Base-by-base conservation (phyloP, 2,113 vertebrate species). In the Axis porcinus region DNA sequence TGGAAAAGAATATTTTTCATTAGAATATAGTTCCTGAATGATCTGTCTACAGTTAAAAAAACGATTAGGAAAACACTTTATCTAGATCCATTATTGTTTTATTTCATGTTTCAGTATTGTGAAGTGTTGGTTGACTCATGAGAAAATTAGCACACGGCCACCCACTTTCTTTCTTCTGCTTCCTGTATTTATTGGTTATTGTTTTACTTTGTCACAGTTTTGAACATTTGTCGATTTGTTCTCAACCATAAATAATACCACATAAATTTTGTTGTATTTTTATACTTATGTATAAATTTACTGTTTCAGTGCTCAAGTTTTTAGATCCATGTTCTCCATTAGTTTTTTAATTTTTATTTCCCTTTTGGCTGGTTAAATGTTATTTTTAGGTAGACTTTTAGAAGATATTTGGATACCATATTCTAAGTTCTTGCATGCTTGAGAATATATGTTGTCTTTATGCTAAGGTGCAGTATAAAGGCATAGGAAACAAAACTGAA, bases 211-310 rank as follows among this genome's bases (percentile, higher is more conserved):
- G 13, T 93, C 57, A 82, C 78, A 55, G 11, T 76, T 83, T 91
- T 1, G 60, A 89, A 78, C 17, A 74, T 85, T 96, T 62, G 16
- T 92, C 58, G 67, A 93, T 89, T 97, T 94, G 27, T 74, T 97
- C 33, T 84, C 11, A 89, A 79, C 25, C 67, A 83, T 58, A 54
- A 85, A 54, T 50, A 36, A 50, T 45, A 36, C 14, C 30, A 70
- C 14, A 76, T 52, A 91, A 54, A 33, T 84, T 86, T 97, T 92
- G 14, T 76, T 30, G 57, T 86, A 40, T 58, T 82, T 97, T 90
- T 64, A 30, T 84, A 67, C 19, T 94, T 82, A 6, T 58, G 9
- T 86, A 47, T n/a, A n/a, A n/a, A n/a, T 92, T 76, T 58, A 87
- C 79, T 84, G 17, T 60, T 62, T 88, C 25, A 88, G 2, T 94